These are phyloP conservation scores for Synanthedon tipuliformis DNA, from an alignment of 2,888 invertebrate species.

Conservation along the genomic window DNA sequence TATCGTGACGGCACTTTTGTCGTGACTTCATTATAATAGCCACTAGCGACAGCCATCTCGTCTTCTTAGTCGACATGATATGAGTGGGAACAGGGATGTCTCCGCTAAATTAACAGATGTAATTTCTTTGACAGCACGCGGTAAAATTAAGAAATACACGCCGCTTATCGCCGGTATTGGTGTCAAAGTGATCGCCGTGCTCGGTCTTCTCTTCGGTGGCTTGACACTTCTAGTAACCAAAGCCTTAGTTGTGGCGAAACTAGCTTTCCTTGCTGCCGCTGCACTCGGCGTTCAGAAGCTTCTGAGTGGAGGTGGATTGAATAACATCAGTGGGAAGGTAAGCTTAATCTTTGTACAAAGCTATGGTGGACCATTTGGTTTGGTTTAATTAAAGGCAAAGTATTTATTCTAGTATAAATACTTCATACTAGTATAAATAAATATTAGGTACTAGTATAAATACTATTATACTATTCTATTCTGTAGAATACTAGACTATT, in stretches of 20 bases:
- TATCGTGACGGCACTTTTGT: background rate
- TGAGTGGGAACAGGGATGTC: background rate
- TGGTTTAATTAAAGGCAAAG: too few relatives aligned
- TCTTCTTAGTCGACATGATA: background rate
- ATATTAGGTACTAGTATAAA: too few relatives aligned
- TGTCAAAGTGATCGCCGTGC: conserved; percentile 77
- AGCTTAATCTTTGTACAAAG: conserved; percentile 4
- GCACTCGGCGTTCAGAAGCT: conserved; percentile 78
- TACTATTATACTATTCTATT: too few relatives aligned
- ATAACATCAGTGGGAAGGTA: conserved; percentile 56
- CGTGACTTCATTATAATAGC: too few relatives aligned
- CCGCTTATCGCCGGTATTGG: conserved; percentile 78
- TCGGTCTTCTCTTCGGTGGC: conserved; percentile 78
- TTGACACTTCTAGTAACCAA: conserved; percentile 80
- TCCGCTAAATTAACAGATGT: too few relatives aligned
- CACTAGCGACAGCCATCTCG: too few relatives aligned
- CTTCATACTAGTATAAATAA: too few relatives aligned
- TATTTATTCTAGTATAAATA: too few relatives aligned
- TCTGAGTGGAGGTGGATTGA: conserved; percentile 65
- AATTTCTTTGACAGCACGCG: conserved; percentile 69
- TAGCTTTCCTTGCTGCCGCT: conserved; percentile 80
- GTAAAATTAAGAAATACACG: conserved; percentile 80
- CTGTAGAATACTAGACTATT: too few relatives aligned
- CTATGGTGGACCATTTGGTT: too few relatives aligned
- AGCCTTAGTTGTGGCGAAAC: conserved; percentile 81